phyloP scores from a whole-genome alignment of 1,140 invertebrate genomes.

The Watersipora subatra region DNA sequence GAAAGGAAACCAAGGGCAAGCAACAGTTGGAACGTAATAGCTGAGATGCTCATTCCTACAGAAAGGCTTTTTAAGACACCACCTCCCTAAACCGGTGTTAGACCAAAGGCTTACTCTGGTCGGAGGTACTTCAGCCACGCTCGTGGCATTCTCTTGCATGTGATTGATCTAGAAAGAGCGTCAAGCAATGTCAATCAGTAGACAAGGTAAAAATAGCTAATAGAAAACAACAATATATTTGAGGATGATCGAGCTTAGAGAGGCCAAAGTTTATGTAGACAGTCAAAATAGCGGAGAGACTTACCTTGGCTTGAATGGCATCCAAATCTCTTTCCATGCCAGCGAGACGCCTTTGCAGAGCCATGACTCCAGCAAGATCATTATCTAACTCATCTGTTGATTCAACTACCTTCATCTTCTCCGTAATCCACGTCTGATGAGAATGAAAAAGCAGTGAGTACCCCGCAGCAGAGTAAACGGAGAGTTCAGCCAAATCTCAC shows the following conservation, averaged over 20 bases:
- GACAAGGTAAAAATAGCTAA: neutral
- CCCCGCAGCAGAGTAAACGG: neutral
- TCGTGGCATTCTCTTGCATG: slow-evolving; percentile 52
- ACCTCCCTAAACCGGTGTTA: too few species aligned
- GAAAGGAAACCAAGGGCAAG: too few species aligned
- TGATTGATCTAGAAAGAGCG: slow-evolving; percentile 54
- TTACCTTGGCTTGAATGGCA: slow-evolving; percentile 82
- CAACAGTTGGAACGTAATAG: too few species aligned
- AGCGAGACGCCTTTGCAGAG: slow-evolving; percentile 68
- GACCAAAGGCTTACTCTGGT: too few species aligned
- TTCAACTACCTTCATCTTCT: slow-evolving; percentile 92
- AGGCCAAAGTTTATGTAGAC: too few species aligned
- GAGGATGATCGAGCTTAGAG: too few species aligned
- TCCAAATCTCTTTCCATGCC: slow-evolving; percentile 97
- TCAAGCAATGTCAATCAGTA: neutral
- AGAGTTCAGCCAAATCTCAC: neutral
- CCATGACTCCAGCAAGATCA: slow-evolving; percentile 56
- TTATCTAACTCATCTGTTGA: slow-evolving; percentile 84
- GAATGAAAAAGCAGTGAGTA: slow-evolving; percentile 3
- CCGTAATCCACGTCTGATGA: slow-evolving; percentile 88
- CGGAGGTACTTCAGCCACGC: neutral
- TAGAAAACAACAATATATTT: too few species aligned
- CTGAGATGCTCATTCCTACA: too few species aligned
- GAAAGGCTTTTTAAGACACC: too few species aligned
- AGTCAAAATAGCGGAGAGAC: neutral